Evolutionary conservation across 2,113 vertebrate genomes (phyloP).

Genomic region (Dunckerocampus dactyliophorus): DNA sequence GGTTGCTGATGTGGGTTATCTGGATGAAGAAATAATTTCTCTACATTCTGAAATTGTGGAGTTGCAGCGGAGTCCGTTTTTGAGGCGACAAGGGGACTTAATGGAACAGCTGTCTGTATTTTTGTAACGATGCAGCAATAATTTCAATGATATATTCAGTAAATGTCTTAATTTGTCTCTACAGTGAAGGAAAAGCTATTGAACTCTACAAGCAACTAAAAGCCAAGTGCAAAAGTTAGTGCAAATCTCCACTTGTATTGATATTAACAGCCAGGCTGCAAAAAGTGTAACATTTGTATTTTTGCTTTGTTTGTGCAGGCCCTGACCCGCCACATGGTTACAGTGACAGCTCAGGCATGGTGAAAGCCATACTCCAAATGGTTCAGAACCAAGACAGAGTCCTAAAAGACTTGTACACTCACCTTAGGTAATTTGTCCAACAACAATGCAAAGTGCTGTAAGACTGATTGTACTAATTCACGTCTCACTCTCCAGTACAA

Average conservation of each 20-base stretch:
- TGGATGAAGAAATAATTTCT: constrained; percentile 94
- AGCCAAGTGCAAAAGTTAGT: constrained; percentile 88
- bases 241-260: constrained; percentile 1
- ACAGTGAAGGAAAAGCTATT: constrained; percentile 89
- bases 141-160: background rate
- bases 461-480: background rate
- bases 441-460: background rate
- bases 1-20: constrained; percentile 87
- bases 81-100: constrained; percentile 87
- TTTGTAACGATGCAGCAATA: background rate
- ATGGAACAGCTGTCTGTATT: constrained; percentile 90
- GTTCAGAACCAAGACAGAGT: constrained; percentile 95
- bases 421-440: constrained; percentile 80
- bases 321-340: constrained; percentile 86
- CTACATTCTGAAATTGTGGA: constrained; percentile 95
- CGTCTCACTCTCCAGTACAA: constrained; percentile 73
- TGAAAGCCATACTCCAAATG: constrained; percentile 91
- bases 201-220: constrained; percentile 96
- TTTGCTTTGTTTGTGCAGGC: constrained; percentile 44
- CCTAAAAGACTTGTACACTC: constrained; percentile 91
- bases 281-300: background rate
- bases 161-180: constrained; percentile 20
- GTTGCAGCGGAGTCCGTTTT: constrained; percentile 90
- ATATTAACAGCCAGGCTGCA: background rate
- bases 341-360: constrained; percentile 96